These are phyloP conservation scores for Nothoprocta perdicaria DNA, from an alignment of 2,113 vertebrate genomes.

Conservation along the genomic window DNA sequence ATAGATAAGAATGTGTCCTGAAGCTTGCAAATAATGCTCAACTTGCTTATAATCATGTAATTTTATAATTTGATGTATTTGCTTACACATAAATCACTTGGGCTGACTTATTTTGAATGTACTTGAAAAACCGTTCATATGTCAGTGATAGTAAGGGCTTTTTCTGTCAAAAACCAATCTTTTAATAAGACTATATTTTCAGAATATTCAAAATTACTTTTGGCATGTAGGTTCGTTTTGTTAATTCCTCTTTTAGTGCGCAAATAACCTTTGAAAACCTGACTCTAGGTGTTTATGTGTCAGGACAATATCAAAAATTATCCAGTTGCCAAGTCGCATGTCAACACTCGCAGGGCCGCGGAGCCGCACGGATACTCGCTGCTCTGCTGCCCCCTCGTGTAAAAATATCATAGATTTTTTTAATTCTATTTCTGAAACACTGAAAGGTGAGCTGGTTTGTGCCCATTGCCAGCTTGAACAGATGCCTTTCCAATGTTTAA, in stretches of 20 bases:
- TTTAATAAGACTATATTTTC: constrained; percentile 23
- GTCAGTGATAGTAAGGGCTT: not conserved
- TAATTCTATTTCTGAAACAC: not conserved
- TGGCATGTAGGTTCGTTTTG: constrained; percentile 75
- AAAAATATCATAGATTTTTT: not conserved
- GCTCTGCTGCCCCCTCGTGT: constrained; percentile 93
- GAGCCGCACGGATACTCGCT: constrained; percentile 48
- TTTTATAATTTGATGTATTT: not conserved
- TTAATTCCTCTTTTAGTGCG: constrained; percentile 82
- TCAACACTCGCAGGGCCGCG: constrained; percentile 10
- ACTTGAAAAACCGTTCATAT: not conserved
- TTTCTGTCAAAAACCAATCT: not conserved
- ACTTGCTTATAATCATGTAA: not conserved
- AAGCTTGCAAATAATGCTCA: not conserved
- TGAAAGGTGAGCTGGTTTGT: not conserved
- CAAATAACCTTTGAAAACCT: constrained; percentile 79
- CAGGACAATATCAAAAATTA: constrained; percentile 75
- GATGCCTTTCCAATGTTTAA: fast-evolving
- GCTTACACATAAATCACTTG: not conserved
- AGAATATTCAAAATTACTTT: constrained; percentile 80
- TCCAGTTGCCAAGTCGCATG: constrained; percentile 67
- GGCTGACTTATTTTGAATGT: not conserved
- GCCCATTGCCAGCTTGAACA: fast-evolving
- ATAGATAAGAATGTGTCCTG: not conserved
- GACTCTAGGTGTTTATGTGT: constrained; percentile 81